Conservation (phyloP, 1,140 invertebrate genomes). For the Meloidogyne floridensis region DNA sequence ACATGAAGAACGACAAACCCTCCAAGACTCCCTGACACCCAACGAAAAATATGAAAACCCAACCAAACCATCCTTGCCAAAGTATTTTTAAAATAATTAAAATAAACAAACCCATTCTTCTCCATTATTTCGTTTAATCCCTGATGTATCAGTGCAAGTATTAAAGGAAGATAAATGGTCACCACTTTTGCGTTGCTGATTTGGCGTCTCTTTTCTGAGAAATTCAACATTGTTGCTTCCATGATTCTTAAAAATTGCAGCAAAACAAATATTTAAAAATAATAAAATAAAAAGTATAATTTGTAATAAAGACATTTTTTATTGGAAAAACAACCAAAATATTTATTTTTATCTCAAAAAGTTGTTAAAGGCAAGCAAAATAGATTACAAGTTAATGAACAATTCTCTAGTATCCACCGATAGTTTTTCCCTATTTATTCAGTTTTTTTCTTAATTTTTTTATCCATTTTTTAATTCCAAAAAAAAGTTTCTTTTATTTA, state of each 20-base stretch:
- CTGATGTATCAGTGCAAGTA: neutral
- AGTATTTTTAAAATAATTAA: neutral
- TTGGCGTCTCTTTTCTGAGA: neutral
- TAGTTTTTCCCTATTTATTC: no score
- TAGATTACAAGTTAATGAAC: no score
- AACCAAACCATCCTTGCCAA: neutral
- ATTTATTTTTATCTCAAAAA: neutral
- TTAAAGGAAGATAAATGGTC: neutral
- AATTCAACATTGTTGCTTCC: neutral
- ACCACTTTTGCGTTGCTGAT: neutral
- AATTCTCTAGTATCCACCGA: no score
- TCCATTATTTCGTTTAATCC: conserved; percentile 1
- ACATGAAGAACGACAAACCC: no score
- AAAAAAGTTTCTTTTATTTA: neutral
- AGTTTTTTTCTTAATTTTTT: no score
- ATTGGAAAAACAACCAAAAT: neutral
- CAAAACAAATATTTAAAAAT: conserved; percentile 2
- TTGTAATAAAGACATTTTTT: conserved; percentile 4
- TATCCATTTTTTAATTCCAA: neutral
- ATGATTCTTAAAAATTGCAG: neutral
- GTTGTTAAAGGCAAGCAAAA: no score
- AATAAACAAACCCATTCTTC: conserved; percentile 5
- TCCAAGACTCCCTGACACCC: no score
- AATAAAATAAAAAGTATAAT: conserved; percentile 9
- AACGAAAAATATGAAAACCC: no score